Evolutionary conservation across 1,140 invertebrate species (phyloP), one percentile per base, ranked within the genome.

Genomic region (Anagrus nilaparvatae): DNA sequence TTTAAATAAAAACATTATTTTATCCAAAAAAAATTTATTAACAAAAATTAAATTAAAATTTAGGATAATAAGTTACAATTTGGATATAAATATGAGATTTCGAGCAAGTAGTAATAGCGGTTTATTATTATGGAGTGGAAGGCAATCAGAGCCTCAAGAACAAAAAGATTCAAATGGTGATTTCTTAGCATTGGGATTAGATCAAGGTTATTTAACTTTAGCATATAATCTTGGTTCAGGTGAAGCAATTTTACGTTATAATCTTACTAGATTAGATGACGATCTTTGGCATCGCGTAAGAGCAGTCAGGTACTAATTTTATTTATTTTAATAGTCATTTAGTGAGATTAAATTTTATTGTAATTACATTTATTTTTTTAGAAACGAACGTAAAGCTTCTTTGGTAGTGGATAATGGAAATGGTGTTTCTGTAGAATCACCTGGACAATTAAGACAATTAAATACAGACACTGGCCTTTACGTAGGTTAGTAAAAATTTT

Each of bases 221-320:
- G 74, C 80, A 67, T 81, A 83, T 54, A 81, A 84, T 59, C 69
- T 84, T 38, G 81, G 86, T 48, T 78, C 83, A 55, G 80, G 85
- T 43, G 84, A 88, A 53, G 78, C 83, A 3, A 70, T 78, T 25
- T 79, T 95, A 12, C 73, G 79, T 43, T 89, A 89, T 50, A 95
- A 95, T 68, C 73, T 76, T 46, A 85, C 86, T n/a, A 79, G 77
- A 61, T 77, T 95, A 21, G 84, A 91, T 64, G 89, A 96, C 65
- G 89, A 89, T 38, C 71, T 88, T 27, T 96, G 91, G 91, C 91
- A 97, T 65, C 74, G 84, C 44, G 77, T 94, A 18, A 76, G 82
- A 64, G 84, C 86, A 20, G 79, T 87, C 21, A 87, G 91, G 91
- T 94, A 6, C 39, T 12, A 12, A 25, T 25, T 25, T 25, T 25